Conservation (phyloP, 2,797 vertebrate species). For the Microctenopoma steveboyesi region DNA sequence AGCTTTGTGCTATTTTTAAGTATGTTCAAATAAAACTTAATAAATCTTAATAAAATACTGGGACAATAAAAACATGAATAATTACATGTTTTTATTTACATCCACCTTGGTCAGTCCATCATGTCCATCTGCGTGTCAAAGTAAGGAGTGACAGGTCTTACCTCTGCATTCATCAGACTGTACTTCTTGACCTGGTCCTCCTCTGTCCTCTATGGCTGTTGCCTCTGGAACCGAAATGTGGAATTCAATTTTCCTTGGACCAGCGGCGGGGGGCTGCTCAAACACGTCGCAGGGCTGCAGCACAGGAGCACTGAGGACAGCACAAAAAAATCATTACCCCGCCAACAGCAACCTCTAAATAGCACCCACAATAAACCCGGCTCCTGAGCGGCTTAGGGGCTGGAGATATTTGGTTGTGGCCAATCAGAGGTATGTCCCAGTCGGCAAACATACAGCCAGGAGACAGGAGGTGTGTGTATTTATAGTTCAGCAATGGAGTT, state of each 20-base stretch:
- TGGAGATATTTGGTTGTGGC: constrained; percentile 41
- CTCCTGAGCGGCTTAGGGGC: constrained; percentile 35
- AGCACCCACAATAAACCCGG: constrained; percentile 42
- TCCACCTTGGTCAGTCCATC: too few species aligned
- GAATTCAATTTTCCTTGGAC: constrained; percentile 94
- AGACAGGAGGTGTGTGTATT: constrained; percentile 49
- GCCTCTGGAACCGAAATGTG: constrained; percentile 89
- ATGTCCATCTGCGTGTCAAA: background rate
- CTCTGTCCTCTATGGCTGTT: constrained; percentile 77
- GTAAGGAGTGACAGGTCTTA: constrained; percentile 57
- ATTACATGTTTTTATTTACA: too few species aligned
- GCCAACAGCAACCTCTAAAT: constrained; percentile 35
- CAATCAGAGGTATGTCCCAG: constrained; percentile 60
- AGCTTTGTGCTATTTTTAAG: too few species aligned
- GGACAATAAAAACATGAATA: too few species aligned
- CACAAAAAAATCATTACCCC: constrained; percentile 37
- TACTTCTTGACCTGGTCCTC: constrained; percentile 40
- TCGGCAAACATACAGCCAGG: constrained; percentile 28
- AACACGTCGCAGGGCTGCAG: constrained; percentile 94
- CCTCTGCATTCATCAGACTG: constrained; percentile 76
- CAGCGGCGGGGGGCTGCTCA: constrained; percentile 87
- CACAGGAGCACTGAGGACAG: constrained; percentile 81
- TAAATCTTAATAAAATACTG: too few species aligned
- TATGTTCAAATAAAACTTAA: too few species aligned
- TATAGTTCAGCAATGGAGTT: constrained; percentile 57